phyloP scores from a whole-genome alignment of 2,888 invertebrate species.

The Acanthoscelides obtectus region DNA sequence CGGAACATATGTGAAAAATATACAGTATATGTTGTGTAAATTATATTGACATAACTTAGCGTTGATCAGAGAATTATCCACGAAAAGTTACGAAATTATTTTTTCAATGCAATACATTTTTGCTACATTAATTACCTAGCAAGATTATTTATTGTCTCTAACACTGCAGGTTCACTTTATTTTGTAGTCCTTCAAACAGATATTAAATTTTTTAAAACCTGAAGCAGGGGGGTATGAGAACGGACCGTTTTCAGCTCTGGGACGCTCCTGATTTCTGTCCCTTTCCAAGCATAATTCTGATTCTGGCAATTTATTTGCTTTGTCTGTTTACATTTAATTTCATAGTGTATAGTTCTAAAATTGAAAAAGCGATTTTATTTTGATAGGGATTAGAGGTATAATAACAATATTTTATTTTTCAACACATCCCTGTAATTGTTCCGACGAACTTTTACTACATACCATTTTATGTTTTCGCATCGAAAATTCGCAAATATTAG shows the following conservation, averaged over 20 bases:
- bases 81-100: too few relatives aligned
- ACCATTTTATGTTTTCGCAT: background rate
- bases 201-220: too few relatives aligned
- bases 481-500: background rate
- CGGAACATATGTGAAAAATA: too few relatives aligned
- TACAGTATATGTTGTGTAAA: too few relatives aligned
- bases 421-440: background rate
- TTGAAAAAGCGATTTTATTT: slow-evolving; percentile 18
- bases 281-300: slow-evolving; percentile 12
- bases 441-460: background rate
- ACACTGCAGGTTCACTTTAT: too few relatives aligned
- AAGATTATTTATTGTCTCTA: too few relatives aligned
- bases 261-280: background rate
- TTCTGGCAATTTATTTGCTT: slow-evolving; percentile 18
- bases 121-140: too few relatives aligned
- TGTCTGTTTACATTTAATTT: slow-evolving; percentile 24
- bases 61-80: too few relatives aligned
- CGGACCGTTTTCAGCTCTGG: background rate
- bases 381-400: slow-evolving; percentile 10
- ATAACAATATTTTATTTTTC: slow-evolving; percentile 1
- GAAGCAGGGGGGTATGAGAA: too few relatives aligned
- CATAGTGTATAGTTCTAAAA: slow-evolving; percentile 16
- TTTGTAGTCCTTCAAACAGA: too few relatives aligned
- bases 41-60: too few relatives aligned
- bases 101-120: too few relatives aligned